Conservation (phyloP, 2,888 invertebrate genomes). For the Panzeria rudis region DNA sequence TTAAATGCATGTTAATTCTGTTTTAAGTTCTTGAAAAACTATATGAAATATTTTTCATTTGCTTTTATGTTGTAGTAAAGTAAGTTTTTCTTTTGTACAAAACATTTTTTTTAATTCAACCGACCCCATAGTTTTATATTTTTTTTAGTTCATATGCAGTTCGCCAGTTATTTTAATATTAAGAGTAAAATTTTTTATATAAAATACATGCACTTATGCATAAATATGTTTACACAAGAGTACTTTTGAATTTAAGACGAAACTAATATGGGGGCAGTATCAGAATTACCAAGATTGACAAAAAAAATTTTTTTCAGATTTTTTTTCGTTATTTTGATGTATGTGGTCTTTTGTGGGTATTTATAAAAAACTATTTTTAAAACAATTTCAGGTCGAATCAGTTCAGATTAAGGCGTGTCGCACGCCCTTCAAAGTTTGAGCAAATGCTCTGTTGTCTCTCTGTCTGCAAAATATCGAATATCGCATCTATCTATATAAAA, state of each 20-base stretch:
- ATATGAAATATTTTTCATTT: not conserved
- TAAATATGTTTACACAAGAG: constrained; percentile 50
- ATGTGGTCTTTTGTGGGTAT: too few species aligned
- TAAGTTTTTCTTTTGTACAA: not conserved
- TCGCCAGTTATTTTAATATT: constrained; percentile 38
- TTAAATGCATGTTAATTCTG: constrained; percentile 8
- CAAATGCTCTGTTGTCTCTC: too few species aligned
- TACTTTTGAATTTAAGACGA: constrained; percentile 38
- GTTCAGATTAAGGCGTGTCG: too few species aligned
- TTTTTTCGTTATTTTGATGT: too few species aligned
- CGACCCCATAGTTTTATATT: constrained; percentile 20
- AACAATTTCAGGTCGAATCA: too few species aligned
- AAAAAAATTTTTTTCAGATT: too few species aligned
- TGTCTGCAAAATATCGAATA: too few species aligned
- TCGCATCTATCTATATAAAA: too few species aligned
- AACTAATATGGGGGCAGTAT: not conserved
- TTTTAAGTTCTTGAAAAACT: not conserved
- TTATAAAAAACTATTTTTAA: too few species aligned
- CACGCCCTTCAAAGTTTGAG: too few species aligned
- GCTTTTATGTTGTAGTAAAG: not conserved
- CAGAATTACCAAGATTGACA: not conserved
- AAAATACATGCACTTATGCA: constrained; percentile 44
- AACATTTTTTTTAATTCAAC: not conserved
- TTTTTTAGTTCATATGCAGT: not conserved
- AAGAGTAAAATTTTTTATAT: constrained; percentile 18